Evolutionary conservation across 2,113 vertebrate species (phyloP).

Genomic region (Coracopsis vasa): DNA sequence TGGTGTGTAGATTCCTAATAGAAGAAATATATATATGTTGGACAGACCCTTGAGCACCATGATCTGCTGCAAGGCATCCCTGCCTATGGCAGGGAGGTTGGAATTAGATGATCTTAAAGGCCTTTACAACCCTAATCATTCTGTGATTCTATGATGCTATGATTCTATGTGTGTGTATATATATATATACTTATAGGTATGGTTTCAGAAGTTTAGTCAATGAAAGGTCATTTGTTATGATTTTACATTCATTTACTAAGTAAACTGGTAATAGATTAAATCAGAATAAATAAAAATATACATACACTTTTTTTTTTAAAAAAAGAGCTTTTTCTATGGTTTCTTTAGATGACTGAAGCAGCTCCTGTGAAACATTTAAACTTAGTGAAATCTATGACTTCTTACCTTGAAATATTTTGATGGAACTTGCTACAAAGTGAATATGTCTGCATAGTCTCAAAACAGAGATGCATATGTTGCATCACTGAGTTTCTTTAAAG

Average conservation of each 20-base stretch:
- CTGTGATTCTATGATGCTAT: neutral
- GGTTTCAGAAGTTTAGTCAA: neutral
- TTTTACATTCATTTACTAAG: neutral
- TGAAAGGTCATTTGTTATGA: neutral
- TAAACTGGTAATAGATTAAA: neutral
- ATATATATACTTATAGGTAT: neutral
- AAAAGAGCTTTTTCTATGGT: fast-evolving
- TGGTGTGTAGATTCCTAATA: neutral
- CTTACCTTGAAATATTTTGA: neutral
- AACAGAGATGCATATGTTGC: neutral
- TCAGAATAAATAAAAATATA: neutral
- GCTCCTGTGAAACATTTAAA: neutral
- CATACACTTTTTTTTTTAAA: fast-evolving
- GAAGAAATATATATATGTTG: neutral
- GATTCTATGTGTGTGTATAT: neutral
- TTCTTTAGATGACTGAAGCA: neutral
- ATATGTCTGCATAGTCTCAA: neutral
- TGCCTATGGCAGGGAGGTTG: neutral
- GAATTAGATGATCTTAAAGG: neutral
- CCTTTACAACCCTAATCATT: neutral
- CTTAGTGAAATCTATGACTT: neutral
- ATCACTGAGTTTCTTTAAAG: neutral
- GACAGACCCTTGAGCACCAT: neutral
- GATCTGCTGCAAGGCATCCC: neutral
- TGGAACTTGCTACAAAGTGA: neutral